Evolutionary conservation across 2,888 invertebrate species (phyloP).

Genomic region (Matsumyia berberina): DNA sequence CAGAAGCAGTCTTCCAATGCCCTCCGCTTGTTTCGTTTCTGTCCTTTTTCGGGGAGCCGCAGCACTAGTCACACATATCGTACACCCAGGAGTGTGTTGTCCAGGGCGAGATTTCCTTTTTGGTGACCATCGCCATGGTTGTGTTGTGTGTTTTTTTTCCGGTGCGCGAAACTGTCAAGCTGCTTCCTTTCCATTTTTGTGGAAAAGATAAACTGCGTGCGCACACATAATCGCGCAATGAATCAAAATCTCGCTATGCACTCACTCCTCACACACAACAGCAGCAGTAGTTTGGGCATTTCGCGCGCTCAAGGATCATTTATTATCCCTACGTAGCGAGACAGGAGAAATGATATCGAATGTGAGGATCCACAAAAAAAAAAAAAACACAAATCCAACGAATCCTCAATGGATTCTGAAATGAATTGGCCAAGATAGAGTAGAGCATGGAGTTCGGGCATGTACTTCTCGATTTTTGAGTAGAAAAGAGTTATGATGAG

Average conservation of each 20-base stretch:
- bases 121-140: slow-evolving; percentile 13
- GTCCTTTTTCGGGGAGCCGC: slow-evolving; percentile 3
- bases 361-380: slow-evolving; percentile 4
- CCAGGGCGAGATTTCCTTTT: slow-evolving; percentile 33
- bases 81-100: slow-evolving; percentile 31
- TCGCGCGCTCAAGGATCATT: slow-evolving; percentile 71
- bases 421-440: slow-evolving; percentile 56
- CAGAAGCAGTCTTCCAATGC: slow-evolving; percentile 46
- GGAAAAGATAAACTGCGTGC: slow-evolving; percentile 83
- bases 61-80: slow-evolving; percentile 30
- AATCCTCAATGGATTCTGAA: slow-evolving; percentile 24
- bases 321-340: slow-evolving; percentile 63
- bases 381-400: slow-evolving; percentile 18
- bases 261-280: slow-evolving; percentile 49
- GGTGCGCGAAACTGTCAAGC: slow-evolving; percentile 70
- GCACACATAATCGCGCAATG: slow-evolving; percentile 83
- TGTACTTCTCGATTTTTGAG: slow-evolving; percentile 41
- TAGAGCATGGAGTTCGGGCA: not conserved
- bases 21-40: not conserved
- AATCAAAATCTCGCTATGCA: slow-evolving; percentile 82
- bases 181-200: slow-evolving; percentile 78
- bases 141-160: slow-evolving; percentile 41
- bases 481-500: not conserved
- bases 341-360: slow-evolving; percentile 66
- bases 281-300: slow-evolving; percentile 60